phyloP scores from a whole-genome alignment of 2,888 invertebrate species.

The Nemotelus pantherinus region DNA sequence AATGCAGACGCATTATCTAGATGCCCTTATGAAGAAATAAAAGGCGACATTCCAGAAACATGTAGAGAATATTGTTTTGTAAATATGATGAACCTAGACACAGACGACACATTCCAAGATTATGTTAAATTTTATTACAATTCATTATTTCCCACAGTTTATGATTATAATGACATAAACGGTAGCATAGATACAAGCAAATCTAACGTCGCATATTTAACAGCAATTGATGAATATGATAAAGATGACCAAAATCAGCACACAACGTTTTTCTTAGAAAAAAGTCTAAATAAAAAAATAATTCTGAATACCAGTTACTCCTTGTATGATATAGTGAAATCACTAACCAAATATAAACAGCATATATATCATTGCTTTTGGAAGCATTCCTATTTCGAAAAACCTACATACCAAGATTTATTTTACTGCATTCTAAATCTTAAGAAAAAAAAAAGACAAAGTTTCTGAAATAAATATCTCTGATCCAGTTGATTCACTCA shows the following conservation, averaged over 20 bases:
- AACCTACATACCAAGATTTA: neutral
- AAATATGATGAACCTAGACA: neutral
- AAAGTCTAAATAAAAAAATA: neutral
- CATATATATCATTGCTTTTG: no score
- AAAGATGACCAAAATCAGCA: neutral
- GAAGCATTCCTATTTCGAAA: neutral
- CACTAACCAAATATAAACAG: neutral
- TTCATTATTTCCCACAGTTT: neutral
- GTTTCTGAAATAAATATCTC: neutral
- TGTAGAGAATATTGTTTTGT: no score
- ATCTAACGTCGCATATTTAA: slow-evolving; percentile 6
- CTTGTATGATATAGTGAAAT: neutral
- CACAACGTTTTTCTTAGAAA: neutral
- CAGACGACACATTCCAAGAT: slow-evolving; percentile 24
- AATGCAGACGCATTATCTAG: slow-evolving; percentile 11
- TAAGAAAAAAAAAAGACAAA: neutral
- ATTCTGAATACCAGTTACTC: neutral
- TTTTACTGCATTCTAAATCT: slow-evolving; percentile 3
- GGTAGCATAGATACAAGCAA: neutral
- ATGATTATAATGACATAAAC: slow-evolving; percentile 16
- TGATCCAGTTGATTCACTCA: neutral
- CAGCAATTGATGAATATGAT: slow-evolving; percentile 6
- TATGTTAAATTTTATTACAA: neutral
- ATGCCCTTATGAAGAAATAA: no score
- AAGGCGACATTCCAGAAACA: no score